Percentiles rank a stretch among this genome's conserved stretches.
Evolutionary conservation across 2,113 vertebrate genomes (phyloP).

Genomic region (Lichenostomus cassidix): DNA sequence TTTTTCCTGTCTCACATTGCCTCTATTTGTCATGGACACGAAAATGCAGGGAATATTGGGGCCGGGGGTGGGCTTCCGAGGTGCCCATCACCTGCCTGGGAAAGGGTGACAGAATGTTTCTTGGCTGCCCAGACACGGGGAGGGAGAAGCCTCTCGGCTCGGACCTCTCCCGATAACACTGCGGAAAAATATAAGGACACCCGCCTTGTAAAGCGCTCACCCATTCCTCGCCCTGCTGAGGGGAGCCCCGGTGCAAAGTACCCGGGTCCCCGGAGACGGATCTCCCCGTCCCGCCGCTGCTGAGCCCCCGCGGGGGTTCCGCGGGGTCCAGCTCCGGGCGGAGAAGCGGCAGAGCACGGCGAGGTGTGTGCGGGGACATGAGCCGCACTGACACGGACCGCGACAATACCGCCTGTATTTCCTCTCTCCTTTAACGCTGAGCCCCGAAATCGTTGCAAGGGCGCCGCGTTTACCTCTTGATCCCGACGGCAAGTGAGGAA

Average conservation of each 20-base stretch:
- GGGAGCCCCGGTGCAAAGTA: slow-evolving; percentile 34
- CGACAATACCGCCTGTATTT: neutral
- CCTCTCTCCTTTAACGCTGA: neutral
- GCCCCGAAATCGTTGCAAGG: neutral
- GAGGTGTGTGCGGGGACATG: neutral
- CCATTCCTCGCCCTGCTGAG: slow-evolving; percentile 39
- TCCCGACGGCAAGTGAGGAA: neutral
- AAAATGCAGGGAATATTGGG: slow-evolving; percentile 61
- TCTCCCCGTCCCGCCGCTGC: neutral
- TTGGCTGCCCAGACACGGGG: slow-evolving; percentile 65
- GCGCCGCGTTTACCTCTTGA: neutral
- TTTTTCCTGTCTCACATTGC: slow-evolving; percentile 3
- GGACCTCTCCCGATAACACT: slow-evolving; percentile 74
- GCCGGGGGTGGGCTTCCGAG: slow-evolving; percentile 43
- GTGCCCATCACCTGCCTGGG: slow-evolving; percentile 66
- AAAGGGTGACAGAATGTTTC: slow-evolving; percentile 68
- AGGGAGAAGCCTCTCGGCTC: slow-evolving; percentile 71
- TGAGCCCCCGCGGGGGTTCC: slow-evolving; percentile 8
- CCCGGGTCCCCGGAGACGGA: too few species aligned
- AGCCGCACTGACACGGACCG: neutral
- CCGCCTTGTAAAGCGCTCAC: slow-evolving; percentile 72
- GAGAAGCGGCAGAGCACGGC: neutral
- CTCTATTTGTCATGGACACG: slow-evolving; percentile 33
- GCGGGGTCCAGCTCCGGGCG: neutral
- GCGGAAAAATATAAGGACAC: slow-evolving; percentile 58